Percentiles rank a stretch among this genome's conserved stretches.
phyloP scores from a whole-genome alignment of 2,888 invertebrate species.

The Lycophotia porphyrea region DNA sequence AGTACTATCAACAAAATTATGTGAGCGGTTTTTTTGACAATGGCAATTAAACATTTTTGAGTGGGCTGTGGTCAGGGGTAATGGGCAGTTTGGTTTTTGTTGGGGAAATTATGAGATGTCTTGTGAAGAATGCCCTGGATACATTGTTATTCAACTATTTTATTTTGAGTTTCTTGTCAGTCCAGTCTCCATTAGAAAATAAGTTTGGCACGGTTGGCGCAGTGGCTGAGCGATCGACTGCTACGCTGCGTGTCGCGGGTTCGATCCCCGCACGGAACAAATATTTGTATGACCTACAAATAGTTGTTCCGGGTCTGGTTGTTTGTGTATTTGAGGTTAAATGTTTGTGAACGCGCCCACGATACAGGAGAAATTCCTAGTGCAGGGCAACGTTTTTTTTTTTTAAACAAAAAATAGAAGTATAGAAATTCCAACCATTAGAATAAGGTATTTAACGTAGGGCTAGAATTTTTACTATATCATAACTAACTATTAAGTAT shows the following conservation, averaged over 20 bases:
- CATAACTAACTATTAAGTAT: background rate
- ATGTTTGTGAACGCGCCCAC: no score
- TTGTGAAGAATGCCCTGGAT: background rate
- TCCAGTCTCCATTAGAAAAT: background rate
- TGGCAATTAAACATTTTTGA: constrained; percentile 24
- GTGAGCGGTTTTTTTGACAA: constrained; percentile 6
- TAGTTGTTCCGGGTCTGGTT: no score
- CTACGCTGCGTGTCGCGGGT: no score
- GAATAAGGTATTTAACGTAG: background rate
- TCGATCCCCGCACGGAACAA: no score
- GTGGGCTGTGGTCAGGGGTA: constrained; percentile 24
- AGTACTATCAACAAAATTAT: constrained; percentile 43
- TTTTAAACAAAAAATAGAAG: no score
- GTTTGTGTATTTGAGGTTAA: no score
- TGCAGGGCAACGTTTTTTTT: no score
- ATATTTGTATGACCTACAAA: no score
- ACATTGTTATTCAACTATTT: background rate
- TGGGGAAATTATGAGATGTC: background rate
- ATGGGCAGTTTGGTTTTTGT: constrained; percentile 18
- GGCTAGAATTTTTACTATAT: background rate
- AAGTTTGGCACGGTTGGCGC: no score
- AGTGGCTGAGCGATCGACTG: no score
- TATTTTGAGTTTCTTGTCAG: background rate
- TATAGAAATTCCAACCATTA: background rate
- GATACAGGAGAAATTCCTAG: no score